Evolutionary conservation across 2,797 vertebrate genomes (phyloP).

Genomic region (Gorsachius magnificus): DNA sequence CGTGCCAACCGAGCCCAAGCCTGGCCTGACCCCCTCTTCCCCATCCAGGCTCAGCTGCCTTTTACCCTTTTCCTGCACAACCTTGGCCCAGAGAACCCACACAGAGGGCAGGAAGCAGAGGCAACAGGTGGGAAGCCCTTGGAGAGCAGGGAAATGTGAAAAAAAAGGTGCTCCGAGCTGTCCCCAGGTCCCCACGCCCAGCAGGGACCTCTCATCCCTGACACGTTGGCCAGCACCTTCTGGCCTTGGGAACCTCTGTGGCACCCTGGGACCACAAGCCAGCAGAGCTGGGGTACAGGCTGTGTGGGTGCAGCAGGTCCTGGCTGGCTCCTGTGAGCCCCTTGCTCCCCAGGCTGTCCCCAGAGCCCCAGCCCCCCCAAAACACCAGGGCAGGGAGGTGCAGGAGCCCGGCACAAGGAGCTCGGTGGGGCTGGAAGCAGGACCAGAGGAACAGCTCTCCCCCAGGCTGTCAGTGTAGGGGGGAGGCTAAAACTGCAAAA

Average conservation of each 20-base stretch:
- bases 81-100: not conserved
- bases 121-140: rapidly evolving
- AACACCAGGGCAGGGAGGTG: rapidly evolving
- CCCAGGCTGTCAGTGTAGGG: not conserved
- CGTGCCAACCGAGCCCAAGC: rapidly evolving
- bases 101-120: not conserved
- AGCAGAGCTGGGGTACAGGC: not conserved
- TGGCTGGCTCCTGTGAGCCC: not conserved
- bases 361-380: not conserved
- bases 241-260: not conserved
- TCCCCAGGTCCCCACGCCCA: rapidly evolving
- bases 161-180: not conserved
- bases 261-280: not conserved
- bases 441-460: not conserved
- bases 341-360: not conserved
- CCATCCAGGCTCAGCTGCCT: not conserved
- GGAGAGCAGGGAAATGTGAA: not conserved
- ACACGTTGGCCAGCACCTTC: not conserved
- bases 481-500: not conserved
- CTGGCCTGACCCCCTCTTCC: not conserved
- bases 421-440: not conserved
- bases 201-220: not conserved
- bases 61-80: not conserved
- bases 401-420: not conserved
- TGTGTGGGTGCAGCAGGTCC: not conserved